phyloP scores from a whole-genome alignment of 1,140 invertebrate genomes.

The Araneus ventricosus region DNA sequence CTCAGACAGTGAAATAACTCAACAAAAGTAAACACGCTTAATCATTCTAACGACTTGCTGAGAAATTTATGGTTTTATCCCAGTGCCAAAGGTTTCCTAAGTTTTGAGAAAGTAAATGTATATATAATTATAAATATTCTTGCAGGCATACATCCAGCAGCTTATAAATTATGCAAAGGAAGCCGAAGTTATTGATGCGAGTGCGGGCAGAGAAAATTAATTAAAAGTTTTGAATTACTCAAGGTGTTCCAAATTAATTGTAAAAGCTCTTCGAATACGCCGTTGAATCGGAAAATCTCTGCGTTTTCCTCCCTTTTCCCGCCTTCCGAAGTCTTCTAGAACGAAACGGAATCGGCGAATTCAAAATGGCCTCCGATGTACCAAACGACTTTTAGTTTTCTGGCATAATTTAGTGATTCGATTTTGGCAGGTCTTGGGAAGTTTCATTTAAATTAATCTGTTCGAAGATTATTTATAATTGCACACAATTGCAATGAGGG shows the following conservation, averaged over 20 bases:
- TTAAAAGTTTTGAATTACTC: conserved; percentile 62
- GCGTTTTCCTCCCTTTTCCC: neutral
- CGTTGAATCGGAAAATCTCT: conserved; percentile 10
- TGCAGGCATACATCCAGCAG: neutral
- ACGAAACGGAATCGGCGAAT: neutral
- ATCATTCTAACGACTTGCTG: conserved; percentile 37
- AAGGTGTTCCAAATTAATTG: conserved; percentile 42
- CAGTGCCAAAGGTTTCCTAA: neutral
- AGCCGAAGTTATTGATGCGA: conserved; percentile 44
- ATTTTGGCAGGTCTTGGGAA: neutral
- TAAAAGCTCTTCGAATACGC: neutral
- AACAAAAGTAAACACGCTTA: conserved; percentile 40
- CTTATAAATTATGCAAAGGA: conserved; percentile 51
- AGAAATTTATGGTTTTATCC: conserved; percentile 62
- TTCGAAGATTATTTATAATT: conserved; percentile 12
- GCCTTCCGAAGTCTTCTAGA: neutral
- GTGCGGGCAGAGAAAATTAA: conserved; percentile 36
- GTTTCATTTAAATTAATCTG: conserved; percentile 11
- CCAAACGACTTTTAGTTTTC: conserved; percentile 39
- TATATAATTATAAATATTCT: conserved; percentile 48
- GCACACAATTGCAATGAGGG: neutral
- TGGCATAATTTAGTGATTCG: neutral
- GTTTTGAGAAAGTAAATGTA: conserved; percentile 12
- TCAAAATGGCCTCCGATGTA: neutral
- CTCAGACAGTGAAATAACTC: neutral